Percentiles rank a stretch among this genome's conserved stretches.
These are phyloP conservation scores for Gastrophysa polygoni DNA, from an alignment of 2,888 invertebrate genomes.

Conservation along the genomic window DNA sequence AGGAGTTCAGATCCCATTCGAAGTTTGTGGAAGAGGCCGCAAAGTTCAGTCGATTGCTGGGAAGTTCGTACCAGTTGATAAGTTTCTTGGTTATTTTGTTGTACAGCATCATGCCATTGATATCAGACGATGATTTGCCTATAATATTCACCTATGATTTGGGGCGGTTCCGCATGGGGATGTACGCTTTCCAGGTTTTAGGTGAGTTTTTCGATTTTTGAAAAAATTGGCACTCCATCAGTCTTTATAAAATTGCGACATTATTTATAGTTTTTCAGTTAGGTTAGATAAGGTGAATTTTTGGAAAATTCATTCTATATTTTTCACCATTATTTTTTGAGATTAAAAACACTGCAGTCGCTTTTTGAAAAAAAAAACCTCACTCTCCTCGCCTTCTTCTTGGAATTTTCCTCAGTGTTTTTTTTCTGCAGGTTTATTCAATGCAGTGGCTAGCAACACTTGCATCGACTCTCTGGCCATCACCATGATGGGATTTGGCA, in stretches of 20 bases:
- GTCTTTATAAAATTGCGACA: too few relatives aligned
- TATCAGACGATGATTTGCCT: neutral
- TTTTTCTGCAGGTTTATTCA: conserved; percentile 20
- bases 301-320: too few relatives aligned
- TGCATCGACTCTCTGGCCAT: conserved; percentile 44
- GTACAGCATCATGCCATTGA: neutral
- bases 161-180: neutral
- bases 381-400: too few relatives aligned
- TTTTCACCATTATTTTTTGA: too few relatives aligned
- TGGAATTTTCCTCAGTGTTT: too few relatives aligned
- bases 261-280: too few relatives aligned
- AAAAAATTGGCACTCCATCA: too few relatives aligned
- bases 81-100: neutral
- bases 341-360: too few relatives aligned
- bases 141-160: neutral
- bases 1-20: neutral
- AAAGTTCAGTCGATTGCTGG: neutral
- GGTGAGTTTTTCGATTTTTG: too few relatives aligned
- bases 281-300: too few relatives aligned
- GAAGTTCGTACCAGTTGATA: neutral
- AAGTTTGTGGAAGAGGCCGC: neutral
- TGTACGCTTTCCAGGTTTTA: neutral
- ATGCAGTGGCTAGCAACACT: conserved; percentile 29
- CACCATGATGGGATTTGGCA: conserved; percentile 40
- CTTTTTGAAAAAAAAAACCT: too few relatives aligned